Evolutionary conservation across 2,888 invertebrate species (phyloP).

Genomic region (Eupithecia tripunctaria): DNA sequence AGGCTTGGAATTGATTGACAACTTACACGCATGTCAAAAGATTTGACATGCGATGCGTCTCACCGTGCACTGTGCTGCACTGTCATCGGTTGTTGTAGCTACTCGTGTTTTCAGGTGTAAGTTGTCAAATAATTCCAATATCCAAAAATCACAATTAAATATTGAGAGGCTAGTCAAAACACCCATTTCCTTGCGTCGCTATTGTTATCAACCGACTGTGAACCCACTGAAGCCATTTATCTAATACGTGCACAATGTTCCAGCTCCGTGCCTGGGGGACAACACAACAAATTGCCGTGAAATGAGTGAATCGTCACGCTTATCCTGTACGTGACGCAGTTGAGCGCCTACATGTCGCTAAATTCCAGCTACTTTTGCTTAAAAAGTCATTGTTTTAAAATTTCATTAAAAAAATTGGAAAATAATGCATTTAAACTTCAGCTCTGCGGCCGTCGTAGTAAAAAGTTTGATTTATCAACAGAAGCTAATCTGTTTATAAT

Average conservation of each 20-base stretch:
- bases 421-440: too few species aligned
- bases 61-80: too few species aligned
- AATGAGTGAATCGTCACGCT: slow-evolving; percentile 55
- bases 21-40: too few species aligned
- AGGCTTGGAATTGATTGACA: too few species aligned
- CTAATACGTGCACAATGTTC: slow-evolving; percentile 53
- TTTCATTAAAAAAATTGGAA: too few species aligned
- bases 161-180: not conserved
- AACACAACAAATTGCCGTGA: slow-evolving; percentile 55
- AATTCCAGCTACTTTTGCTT: not conserved
- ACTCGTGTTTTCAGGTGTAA: too few species aligned
- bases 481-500: too few species aligned
- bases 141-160: too few species aligned
- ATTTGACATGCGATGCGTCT: too few species aligned
- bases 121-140: not conserved
- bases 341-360: slow-evolving; percentile 2
- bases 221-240: slow-evolving; percentile 44
- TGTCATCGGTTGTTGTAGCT: too few species aligned
- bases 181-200: not conserved
- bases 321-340: slow-evolving; percentile 47
- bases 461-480: too few species aligned
- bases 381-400: not conserved
- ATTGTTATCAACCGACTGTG: slow-evolving; percentile 9
- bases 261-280: slow-evolving; percentile 45
- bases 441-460: too few species aligned